Base-by-base conservation (phyloP, 2,113 vertebrate species). In the Strigops habroptila region DNA sequence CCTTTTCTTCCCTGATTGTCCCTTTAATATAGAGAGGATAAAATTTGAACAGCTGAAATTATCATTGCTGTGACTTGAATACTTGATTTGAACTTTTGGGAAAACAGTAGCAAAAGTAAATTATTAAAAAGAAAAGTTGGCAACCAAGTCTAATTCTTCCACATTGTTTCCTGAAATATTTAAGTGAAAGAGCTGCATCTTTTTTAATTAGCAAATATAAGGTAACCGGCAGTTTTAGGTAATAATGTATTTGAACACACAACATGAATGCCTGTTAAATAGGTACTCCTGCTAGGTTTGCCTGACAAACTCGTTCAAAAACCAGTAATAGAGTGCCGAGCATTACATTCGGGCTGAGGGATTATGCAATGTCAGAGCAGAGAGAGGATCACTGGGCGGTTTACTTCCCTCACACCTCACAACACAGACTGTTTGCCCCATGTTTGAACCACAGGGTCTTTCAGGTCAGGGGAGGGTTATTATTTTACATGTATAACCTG, bases 271-370 rank as follows among this genome's bases (percentile, higher is more conserved):
- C 23, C 51, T 75, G 22, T 14, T 52, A 31, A 19, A 51, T 69
- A 35, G 49, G 43, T 35, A 7, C 22, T 49, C 55, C 46, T 78
- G 86, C 68, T 53, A 15, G 18, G 14, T 9, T 89, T 89, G 37
- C 57, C 43, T 28, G 60, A 48, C 30, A n/a, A 4, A 31, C 51
- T 33, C 12, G 30, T 27, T 5, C 3, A 24, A 9, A 44, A 2
- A 1, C 5, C 62, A 9, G 1, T 2, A 69, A 8, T 14, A 31
- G 69, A 6, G 51, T 41, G 33, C 19, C 0, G 0, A 21, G 49
- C 0, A 18, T 37, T 12, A 9, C 2, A 2, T 16, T 19, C 23
- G 5, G 55, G 79, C 4, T 22, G 9, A 19, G 2, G 63, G 41
- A 17, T 37, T 37, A 0, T 41, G 33, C 10, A 30, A 3, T 69